Percentiles rank a stretch among this genome's conserved stretches.
These are phyloP conservation scores for Apoda limacodes DNA, from an alignment of 2,888 invertebrate genomes.

Conservation along the genomic window DNA sequence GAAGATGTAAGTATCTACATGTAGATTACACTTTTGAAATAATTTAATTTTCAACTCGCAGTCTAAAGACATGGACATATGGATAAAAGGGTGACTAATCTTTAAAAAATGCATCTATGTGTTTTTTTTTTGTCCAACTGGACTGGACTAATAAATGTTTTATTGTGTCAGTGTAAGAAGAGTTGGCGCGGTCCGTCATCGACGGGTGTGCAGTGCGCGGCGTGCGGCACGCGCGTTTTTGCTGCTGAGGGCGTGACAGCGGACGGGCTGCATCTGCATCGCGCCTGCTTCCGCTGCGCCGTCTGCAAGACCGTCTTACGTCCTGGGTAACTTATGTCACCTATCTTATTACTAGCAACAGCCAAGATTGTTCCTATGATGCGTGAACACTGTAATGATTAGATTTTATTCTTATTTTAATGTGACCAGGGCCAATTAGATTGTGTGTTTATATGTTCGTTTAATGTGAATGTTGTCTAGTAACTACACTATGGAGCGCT, in stretches of 20 bases:
- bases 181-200: constrained; percentile 45
- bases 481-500: constrained; percentile 52
- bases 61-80: too few species aligned
- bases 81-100: too few species aligned
- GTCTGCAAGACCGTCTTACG: constrained; percentile 89
- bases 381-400: too few species aligned
- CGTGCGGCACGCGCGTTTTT: constrained; percentile 93
- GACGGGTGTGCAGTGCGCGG: constrained; percentile 72
- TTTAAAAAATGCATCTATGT: too few species aligned
- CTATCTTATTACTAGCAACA: constrained; percentile 23
- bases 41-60: background rate
- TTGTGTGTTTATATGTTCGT: too few species aligned
- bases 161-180: constrained; percentile 27
- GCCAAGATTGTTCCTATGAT: background rate
- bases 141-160: too few species aligned
- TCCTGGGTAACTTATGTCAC: constrained; percentile 67
- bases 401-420: too few species aligned
- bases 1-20: constrained; percentile 28
- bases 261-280: constrained; percentile 91
- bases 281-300: constrained; percentile 94
- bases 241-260: constrained; percentile 89
- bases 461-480: background rate
- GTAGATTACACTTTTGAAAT: background rate
- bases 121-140: too few species aligned
- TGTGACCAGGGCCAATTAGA: too few species aligned